Conservation (phyloP, 30 jellyfish, hydroid and myxozoan species). For the Hydra vulgaris region DNA sequence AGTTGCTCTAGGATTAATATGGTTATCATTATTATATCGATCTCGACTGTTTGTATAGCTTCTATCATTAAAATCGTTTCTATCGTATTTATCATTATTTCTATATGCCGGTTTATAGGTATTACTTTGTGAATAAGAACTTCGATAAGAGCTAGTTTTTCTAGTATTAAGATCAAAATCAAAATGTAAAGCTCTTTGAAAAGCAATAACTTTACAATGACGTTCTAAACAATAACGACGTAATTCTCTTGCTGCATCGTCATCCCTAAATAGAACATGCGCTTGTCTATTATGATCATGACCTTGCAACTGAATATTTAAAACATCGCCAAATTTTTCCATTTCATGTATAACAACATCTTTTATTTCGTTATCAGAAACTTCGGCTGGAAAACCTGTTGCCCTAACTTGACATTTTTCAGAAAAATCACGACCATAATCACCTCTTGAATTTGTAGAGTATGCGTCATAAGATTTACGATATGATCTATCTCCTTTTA, state of each 20-base stretch:
- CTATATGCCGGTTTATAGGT: constrained; percentile 13
- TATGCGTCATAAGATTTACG: constrained; percentile 59
- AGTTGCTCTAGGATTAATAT: constrained; percentile 73
- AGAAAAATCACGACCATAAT: constrained; percentile 32
- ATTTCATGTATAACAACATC: constrained; percentile 71
- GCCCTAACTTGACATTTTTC: constrained; percentile 65
- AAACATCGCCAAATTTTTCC: constrained; percentile 80
- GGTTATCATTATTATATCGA: constrained; percentile 48
- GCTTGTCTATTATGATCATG: constrained; percentile 91
- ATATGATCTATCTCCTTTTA: constrained; percentile 38
- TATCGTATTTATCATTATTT: constrained; percentile 38
- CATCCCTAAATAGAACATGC: constrained; percentile 57
- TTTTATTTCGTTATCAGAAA: constrained; percentile 54
- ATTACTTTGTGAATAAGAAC: constrained; percentile 12
- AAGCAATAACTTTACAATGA: constrained; percentile 65
- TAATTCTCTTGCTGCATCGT: constrained; percentile 60
- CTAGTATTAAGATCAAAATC: constrained; percentile 54
- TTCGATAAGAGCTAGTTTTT: not conserved
- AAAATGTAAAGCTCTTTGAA: constrained; percentile 74
- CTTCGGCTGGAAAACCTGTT: constrained; percentile 62
- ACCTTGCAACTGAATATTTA: constrained; percentile 68
- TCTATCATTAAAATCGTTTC: constrained; percentile 51
- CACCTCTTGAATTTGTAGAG: constrained; percentile 51
- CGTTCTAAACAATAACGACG: constrained; percentile 70
- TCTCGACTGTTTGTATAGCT: constrained; percentile 50